A percentile compares a stretch with the other conserved stretches of the same genome.
Evolutionary conservation across 2,113 vertebrate species (phyloP).

Genomic region (Plestiodon gilberti): DNA sequence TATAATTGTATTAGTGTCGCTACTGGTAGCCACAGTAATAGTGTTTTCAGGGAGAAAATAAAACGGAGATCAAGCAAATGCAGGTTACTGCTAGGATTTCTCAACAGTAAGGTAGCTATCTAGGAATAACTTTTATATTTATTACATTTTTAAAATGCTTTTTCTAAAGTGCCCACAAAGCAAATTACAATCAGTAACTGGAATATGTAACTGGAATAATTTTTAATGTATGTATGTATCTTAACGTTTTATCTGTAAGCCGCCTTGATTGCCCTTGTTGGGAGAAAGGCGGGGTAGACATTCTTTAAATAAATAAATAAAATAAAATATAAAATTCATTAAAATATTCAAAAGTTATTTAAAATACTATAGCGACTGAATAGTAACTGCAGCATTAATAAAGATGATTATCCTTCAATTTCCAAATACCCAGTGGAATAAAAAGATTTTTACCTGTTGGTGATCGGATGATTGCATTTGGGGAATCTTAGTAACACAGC

Average conservation of each 20-base stretch:
- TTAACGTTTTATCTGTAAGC: too few relatives aligned
- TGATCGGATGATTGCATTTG: too few relatives aligned
- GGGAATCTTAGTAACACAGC: too few relatives aligned
- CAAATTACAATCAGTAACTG: not conserved
- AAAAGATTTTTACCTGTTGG: not conserved
- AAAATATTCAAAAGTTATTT: not conserved
- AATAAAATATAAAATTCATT: not conserved
- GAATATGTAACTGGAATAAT: too few relatives aligned
- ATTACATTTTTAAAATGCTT: not conserved
- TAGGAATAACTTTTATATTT: not conserved
- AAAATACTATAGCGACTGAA: not conserved
- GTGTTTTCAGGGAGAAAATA: slow-evolving; percentile 31
- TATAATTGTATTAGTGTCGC: slow-evolving; percentile 39
- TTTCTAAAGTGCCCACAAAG: not conserved
- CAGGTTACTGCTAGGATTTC: slow-evolving; percentile 12
- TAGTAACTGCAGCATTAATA: not conserved
- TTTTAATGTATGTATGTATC: too few relatives aligned
- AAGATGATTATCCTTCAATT: not conserved
- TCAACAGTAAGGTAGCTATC: not conserved
- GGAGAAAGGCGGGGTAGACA: too few relatives aligned
- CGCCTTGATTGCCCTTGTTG: too few relatives aligned
- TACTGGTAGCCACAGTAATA: slow-evolving; percentile 38
- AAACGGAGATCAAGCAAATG: slow-evolving; percentile 16
- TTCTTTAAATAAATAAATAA: too few relatives aligned
- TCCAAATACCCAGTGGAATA: not conserved